Percentiles rank a stretch among this genome's conserved stretches.
Conservation (phyloP, 1,140 invertebrate species). For the Probaryconus sp. region DNA sequence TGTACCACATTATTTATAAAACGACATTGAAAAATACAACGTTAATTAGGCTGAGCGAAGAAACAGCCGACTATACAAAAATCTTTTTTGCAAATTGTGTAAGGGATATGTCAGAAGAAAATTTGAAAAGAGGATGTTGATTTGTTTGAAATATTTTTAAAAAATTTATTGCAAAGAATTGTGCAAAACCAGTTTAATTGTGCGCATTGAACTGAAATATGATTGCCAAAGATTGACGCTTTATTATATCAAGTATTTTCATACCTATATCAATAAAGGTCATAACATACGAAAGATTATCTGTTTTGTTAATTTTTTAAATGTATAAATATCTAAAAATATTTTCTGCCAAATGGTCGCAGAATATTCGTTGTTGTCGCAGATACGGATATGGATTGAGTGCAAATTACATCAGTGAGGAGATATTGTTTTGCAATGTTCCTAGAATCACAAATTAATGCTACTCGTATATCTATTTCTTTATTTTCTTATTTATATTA, state of each 20-base stretch:
- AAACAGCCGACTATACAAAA: too few relatives aligned
- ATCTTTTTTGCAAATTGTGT: too few relatives aligned
- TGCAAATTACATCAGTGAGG: conserved; percentile 5
- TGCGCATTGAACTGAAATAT: conserved; percentile 2
- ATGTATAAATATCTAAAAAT: conserved; percentile 10
- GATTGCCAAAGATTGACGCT: conserved; percentile 34
- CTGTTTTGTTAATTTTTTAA: background rate
- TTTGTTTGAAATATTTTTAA: too few relatives aligned
- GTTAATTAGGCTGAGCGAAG: too few relatives aligned
- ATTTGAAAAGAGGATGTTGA: too few relatives aligned
- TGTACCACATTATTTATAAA: conserved; percentile 3
- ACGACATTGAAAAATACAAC: too few relatives aligned
- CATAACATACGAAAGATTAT: background rate
- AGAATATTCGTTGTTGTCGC: conserved; percentile 31
- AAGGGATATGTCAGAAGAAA: too few relatives aligned
- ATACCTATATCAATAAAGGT: conserved; percentile 30
- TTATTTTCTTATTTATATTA: background rate
- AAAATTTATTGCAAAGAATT: conserved; percentile 1
- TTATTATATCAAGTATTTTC: conserved; percentile 28
- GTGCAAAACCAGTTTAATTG: conserved; percentile 4
- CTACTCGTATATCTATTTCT: background rate
- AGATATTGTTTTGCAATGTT: too few relatives aligned
- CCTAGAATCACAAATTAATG: conserved; percentile 10
- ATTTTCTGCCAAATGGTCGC: conserved; percentile 43
- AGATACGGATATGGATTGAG: conserved; percentile 26